Conservation (phyloP, 2,888 invertebrate genomes). For the Ormyrus nitidulus region DNA sequence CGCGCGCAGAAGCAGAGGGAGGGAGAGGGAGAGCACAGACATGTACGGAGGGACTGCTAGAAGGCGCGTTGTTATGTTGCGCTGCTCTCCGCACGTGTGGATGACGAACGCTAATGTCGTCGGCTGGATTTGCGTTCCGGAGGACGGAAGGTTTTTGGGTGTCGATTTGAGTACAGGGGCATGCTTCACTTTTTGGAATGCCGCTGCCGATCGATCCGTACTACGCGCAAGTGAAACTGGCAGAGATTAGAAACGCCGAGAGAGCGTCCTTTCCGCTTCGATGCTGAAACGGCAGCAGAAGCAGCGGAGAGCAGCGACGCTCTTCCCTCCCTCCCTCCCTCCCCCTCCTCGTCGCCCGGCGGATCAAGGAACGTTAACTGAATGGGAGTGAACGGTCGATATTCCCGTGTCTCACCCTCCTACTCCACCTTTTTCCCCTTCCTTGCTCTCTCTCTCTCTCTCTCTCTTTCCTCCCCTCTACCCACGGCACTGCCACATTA, state of each 20-base stretch:
- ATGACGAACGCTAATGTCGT: too few species aligned
- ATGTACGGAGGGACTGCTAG: too few species aligned
- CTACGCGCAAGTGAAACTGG: neutral
- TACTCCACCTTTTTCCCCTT: conserved; percentile 9
- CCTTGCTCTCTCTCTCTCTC: conserved; percentile 32
- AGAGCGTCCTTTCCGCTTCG: conserved; percentile 42
- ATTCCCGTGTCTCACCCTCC: conserved; percentile 58
- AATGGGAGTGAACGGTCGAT: conserved; percentile 69
- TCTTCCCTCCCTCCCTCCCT: conserved; percentile 17
- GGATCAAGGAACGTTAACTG: conserved; percentile 58
- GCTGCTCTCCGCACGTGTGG: too few species aligned
- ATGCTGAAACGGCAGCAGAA: conserved; percentile 53
- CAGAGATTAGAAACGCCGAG: conserved; percentile 24
- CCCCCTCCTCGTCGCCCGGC: conserved; percentile 7
- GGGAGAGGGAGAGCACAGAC: too few species aligned
- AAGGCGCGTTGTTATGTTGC: too few species aligned
- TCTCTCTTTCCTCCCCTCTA: neutral
- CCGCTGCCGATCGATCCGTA: too few species aligned
- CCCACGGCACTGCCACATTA: neutral
- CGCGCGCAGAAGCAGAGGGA: conserved; percentile 4
- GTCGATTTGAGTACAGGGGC: too few species aligned
- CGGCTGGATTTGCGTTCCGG: too few species aligned
- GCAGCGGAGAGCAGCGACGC: conserved; percentile 48
- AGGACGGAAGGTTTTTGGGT: too few species aligned
- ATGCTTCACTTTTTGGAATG: too few species aligned